Conservation (phyloP, 2,888 invertebrate genomes). For the Eustalomyia histrio region DNA sequence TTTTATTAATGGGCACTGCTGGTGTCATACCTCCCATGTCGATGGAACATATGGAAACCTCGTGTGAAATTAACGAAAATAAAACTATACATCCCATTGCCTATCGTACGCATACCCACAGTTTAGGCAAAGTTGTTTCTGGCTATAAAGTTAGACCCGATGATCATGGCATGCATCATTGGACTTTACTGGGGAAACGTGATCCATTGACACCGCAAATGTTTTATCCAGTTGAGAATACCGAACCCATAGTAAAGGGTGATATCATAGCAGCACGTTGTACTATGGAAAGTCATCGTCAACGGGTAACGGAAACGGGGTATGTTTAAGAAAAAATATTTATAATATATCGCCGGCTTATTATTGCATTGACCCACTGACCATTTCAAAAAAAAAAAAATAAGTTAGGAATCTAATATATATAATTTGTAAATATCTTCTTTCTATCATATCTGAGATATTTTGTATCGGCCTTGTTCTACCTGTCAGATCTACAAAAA, state of each 20-base stretch:
- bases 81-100: constrained; percentile 96
- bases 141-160: constrained; percentile 87
- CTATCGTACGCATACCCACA: constrained; percentile 96
- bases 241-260: constrained; percentile 83
- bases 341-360: too few relatives aligned
- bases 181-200: constrained; percentile 91
- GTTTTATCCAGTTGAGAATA: constrained; percentile 91
- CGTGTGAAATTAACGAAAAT: constrained; percentile 89
- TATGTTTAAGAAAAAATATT: constrained; percentile 76
- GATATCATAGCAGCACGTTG: constrained; percentile 94
- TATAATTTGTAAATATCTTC: too few relatives aligned
- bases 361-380: too few relatives aligned
- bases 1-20: constrained; percentile 92
- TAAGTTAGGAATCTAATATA: too few relatives aligned
- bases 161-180: constrained; percentile 83
- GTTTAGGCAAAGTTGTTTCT: constrained; percentile 90
- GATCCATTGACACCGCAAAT: constrained; percentile 94
- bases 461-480: too few relatives aligned
- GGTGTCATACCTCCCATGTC: constrained; percentile 87
- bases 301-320: constrained; percentile 86
- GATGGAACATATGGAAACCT: constrained; percentile 93
- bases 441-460: too few relatives aligned
- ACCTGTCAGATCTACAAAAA: too few relatives aligned
- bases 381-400: too few relatives aligned
- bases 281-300: constrained; percentile 90